Evolutionary conservation across 1,140 invertebrate species (phyloP).

Genomic region (Stegodyphus mimosarum): DNA sequence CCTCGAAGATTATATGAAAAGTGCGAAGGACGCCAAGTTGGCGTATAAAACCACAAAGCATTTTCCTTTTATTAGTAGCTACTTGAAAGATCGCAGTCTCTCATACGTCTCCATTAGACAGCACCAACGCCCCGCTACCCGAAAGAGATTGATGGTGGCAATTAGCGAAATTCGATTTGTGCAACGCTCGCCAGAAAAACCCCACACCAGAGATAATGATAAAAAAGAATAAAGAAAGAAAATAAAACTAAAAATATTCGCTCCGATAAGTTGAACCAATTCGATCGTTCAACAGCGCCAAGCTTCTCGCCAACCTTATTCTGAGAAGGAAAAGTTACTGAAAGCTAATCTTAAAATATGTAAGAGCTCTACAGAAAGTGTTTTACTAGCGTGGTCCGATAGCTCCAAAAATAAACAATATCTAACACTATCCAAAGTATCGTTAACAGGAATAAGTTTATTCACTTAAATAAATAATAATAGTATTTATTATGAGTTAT

Average conservation of each 20-base stretch:
- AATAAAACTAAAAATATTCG: constrained; percentile 43
- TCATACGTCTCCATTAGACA: constrained; percentile 52
- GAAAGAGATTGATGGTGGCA: constrained; percentile 54
- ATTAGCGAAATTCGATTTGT: constrained; percentile 58
- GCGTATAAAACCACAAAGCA: constrained; percentile 41
- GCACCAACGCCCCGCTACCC: neutral
- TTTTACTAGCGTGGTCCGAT: too few species aligned
- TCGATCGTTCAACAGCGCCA: constrained; percentile 35
- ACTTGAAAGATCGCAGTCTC: constrained; percentile 34
- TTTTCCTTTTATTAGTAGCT: constrained; percentile 36
- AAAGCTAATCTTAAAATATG: too few species aligned
- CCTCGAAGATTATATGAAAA: too few species aligned
- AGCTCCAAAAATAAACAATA: too few species aligned
- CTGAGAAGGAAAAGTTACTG: too few species aligned
- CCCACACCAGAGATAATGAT: constrained; percentile 35
- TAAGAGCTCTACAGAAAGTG: too few species aligned
- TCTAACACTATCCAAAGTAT: too few species aligned
- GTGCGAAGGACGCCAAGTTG: too few species aligned
- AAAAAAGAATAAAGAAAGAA: neutral
- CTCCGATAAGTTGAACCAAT: constrained; percentile 47
- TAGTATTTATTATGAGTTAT: too few species aligned
- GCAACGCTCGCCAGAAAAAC: constrained; percentile 50
- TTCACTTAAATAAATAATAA: too few species aligned
- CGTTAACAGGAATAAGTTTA: too few species aligned
- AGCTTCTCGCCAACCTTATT: constrained; percentile 19